These are phyloP conservation scores for Burhinus oedicnemus DNA, from an alignment of 2,113 vertebrate genomes.

Conservation along the genomic window DNA sequence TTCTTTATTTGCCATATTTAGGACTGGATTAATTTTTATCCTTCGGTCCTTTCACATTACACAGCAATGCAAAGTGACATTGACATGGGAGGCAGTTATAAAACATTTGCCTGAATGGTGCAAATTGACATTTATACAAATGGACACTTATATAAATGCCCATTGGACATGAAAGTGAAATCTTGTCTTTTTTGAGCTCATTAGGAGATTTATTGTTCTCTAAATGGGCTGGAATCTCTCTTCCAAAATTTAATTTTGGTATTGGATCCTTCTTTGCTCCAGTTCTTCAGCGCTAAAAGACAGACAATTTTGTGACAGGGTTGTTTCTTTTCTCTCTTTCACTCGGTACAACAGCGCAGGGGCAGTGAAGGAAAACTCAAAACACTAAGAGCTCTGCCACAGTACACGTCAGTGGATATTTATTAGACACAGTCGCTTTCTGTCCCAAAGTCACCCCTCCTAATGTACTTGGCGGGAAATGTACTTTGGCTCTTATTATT, in stretches of 20 bases:
- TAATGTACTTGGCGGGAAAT: neutral
- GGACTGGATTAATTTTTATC: conserved; percentile 8
- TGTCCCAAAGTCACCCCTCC: neutral
- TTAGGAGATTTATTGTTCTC: conserved; percentile 1
- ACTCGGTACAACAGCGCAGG: neutral
- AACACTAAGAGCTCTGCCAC: neutral
- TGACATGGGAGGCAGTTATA: neutral
- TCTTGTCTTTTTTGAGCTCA: neutral
- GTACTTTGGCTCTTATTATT: neutral
- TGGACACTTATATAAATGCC: neutral
- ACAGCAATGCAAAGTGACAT: neutral
- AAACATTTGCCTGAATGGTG: neutral
- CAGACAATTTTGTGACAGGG: neutral
- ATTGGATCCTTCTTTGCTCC: neutral
- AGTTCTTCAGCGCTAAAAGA: neutral
- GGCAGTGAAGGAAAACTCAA: neutral
- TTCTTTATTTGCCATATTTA: conserved; percentile 2
- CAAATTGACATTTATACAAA: conserved; percentile 10
- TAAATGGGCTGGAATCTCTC: neutral
- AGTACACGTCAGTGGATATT: neutral
- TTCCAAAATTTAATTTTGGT: conserved; percentile 6
- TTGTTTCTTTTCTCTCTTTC: neutral
- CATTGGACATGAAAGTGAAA: neutral
- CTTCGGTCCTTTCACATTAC: neutral
- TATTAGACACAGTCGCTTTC: neutral